Evolutionary conservation across 2,113 vertebrate genomes (phyloP).

Genomic region (Equus przewalskii): DNA sequence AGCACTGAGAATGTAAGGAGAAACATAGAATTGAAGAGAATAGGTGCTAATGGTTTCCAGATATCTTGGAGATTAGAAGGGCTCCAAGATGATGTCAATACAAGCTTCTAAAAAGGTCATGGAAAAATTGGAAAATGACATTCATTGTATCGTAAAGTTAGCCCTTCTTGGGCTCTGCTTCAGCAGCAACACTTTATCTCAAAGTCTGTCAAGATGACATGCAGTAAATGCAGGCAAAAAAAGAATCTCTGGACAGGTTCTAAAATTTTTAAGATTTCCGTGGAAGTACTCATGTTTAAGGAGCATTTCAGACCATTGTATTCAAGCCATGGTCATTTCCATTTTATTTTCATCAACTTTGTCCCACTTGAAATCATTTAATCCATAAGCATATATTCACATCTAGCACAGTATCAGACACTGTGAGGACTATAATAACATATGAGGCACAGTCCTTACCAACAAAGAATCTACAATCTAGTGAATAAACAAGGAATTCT

Average conservation of each 20-base stretch:
- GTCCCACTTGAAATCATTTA: not conserved
- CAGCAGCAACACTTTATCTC: conserved; percentile 31
- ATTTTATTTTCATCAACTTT: conserved; percentile 15
- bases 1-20: not conserved
- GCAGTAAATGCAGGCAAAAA: not conserved
- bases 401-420: not conserved
- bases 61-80: not conserved
- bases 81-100: not conserved
- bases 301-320: not conserved
- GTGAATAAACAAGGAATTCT: not conserved
- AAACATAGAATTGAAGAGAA: not conserved
- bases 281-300: not conserved
- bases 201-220: not conserved
- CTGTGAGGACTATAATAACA: not conserved
- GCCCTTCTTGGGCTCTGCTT: not conserved
- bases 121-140: not conserved
- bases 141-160: not conserved
- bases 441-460: not conserved
- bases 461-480: conserved; percentile 32
- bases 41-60: not conserved
- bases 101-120: not conserved
- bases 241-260: not conserved
- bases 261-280: conserved; percentile 11
- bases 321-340: not conserved
- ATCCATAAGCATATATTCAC: not conserved